Evolutionary conservation across 2,113 vertebrate species (phyloP).

Genomic region (Eira barbara): DNA sequence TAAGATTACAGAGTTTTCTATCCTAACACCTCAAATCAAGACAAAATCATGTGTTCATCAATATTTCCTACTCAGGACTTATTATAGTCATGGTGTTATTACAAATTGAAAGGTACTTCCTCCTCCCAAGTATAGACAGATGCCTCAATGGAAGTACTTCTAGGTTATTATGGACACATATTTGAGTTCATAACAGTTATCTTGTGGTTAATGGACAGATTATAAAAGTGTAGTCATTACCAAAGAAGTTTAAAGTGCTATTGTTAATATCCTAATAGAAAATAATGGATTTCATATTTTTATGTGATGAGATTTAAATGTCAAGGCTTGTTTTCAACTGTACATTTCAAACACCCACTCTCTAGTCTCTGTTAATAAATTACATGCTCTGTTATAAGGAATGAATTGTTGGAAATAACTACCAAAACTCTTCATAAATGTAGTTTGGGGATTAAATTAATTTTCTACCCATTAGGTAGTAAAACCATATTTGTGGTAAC

Average conservation of each 20-base stretch:
- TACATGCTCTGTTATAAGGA: constrained; percentile 39
- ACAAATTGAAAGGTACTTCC: neutral
- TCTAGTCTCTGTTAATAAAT: constrained; percentile 51
- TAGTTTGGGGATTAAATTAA: constrained; percentile 40
- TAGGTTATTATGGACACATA: constrained; percentile 1
- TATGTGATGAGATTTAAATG: constrained; percentile 41
- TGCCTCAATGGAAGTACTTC: neutral
- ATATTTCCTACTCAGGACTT: neutral
- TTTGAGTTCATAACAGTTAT: constrained; percentile 30
- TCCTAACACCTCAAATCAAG: neutral
- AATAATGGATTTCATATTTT: constrained; percentile 56
- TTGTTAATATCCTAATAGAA: constrained; percentile 49
- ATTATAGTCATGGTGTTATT: neutral
- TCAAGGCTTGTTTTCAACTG: constrained; percentile 51
- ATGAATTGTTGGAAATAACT: constrained; percentile 4
- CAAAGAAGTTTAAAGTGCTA: constrained; percentile 32
- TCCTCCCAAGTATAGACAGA: neutral
- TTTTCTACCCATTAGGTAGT: constrained; percentile 16
- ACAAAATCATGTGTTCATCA: neutral
- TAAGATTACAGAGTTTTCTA: neutral
- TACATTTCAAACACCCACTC: constrained; percentile 23
- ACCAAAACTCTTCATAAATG: constrained; percentile 16
- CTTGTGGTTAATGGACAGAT: constrained; percentile 38
- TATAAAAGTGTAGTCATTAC: constrained; percentile 15
- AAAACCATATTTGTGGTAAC: constrained; percentile 30